A percentile compares a stretch with the other conserved stretches of the same genome.
Conservation (phyloP, 2,113 vertebrate genomes). For the Trachemys scripta region DNA sequence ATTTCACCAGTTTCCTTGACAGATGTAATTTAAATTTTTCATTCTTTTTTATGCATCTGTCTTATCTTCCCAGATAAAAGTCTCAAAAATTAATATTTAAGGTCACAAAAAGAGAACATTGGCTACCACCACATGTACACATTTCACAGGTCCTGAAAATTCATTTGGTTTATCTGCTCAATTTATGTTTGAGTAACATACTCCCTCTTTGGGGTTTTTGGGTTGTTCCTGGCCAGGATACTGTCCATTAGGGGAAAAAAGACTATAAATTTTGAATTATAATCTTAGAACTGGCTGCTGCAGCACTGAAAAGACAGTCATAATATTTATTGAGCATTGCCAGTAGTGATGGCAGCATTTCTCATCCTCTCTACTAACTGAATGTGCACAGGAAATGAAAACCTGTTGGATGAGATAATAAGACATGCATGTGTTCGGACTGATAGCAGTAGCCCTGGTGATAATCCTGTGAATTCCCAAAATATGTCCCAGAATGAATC, state of each 20-base stretch:
- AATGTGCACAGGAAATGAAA: constrained; percentile 67
- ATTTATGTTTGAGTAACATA: not conserved
- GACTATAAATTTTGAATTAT: constrained; percentile 25
- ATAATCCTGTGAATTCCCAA: constrained; percentile 75
- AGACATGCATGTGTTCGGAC: constrained; percentile 70
- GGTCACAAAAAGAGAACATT: not conserved
- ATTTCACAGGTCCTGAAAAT: not conserved
- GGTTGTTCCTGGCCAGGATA: not conserved
- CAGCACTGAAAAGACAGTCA: constrained; percentile 15
- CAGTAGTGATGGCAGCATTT: constrained; percentile 40
- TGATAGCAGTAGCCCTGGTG: constrained; percentile 72
- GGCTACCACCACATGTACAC: not conserved
- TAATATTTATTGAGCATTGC: constrained; percentile 47
- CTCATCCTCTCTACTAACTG: constrained; percentile 44
- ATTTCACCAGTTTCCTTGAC: not conserved
- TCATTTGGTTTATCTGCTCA: not conserved
- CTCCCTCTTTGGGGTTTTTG: not conserved
- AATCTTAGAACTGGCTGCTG: constrained; percentile 26
- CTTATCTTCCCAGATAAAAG: not conserved
- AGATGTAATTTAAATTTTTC: not conserved
- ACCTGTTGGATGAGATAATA: constrained; percentile 72
- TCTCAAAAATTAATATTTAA: not conserved
- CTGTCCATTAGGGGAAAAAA: not conserved
- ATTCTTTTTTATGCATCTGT: not conserved
- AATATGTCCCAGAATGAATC: constrained; percentile 59